Percentiles rank a stretch among this genome's conserved stretches.
phyloP scores from a whole-genome alignment of 1,140 invertebrate genomes.

The Nebria ingens region DNA sequence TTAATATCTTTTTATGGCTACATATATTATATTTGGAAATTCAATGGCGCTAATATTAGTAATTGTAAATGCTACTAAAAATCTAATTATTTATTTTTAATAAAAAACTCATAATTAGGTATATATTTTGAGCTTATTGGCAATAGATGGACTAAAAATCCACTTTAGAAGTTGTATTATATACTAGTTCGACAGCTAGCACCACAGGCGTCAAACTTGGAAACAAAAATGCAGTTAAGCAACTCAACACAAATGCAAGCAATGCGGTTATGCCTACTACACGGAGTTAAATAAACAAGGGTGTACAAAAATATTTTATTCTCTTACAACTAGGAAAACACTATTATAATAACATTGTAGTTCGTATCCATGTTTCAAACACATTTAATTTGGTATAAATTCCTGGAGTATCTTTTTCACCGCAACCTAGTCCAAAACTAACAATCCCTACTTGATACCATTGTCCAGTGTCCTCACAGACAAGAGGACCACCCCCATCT shows the following conservation, averaged over 20 bases:
- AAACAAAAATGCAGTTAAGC: background rate
- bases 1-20: no score
- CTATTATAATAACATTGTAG: no score
- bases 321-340: background rate
- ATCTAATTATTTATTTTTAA: no score
- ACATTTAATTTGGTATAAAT: slow-evolving; percentile 1
- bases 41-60: no score
- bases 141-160: no score
- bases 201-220: background rate
- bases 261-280: background rate
- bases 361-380: background rate
- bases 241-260: background rate
- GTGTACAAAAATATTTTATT: background rate
- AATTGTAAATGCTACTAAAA: no score
- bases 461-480: background rate
- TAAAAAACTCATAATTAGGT: no score
- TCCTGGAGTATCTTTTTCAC: background rate
- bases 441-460: slow-evolving; percentile 1
- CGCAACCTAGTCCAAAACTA: slow-evolving; percentile 1
- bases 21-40: no score
- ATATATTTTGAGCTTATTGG: no score
- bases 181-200: no score
- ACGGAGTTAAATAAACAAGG: background rate
- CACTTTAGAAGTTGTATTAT: no score
- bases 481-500: background rate